Conservation (phyloP, 53 echinoderm and acorn worm genomes). For the Arbacia lixula region DNA sequence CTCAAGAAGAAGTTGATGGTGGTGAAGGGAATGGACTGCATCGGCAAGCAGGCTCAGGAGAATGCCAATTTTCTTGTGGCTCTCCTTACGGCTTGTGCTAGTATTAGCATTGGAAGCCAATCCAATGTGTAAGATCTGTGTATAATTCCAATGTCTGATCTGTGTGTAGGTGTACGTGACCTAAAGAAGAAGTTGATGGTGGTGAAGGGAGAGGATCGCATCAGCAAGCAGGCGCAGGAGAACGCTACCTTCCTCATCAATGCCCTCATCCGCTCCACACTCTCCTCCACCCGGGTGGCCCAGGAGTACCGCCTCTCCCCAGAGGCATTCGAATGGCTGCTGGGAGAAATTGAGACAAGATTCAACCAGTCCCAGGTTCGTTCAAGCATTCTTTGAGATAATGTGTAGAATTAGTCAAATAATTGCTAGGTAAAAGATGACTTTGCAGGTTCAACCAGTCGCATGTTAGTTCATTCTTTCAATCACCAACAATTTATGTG, state of each 20-base stretch:
- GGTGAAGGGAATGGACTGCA: constrained; percentile 92
- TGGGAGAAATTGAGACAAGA: constrained; percentile 95
- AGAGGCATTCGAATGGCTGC: constrained; percentile 95
- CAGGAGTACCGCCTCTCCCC: constrained; percentile 83
- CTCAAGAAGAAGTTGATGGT: constrained; percentile 84
- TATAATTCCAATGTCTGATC: no score
- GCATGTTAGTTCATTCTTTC: no score
- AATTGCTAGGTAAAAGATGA: no score
- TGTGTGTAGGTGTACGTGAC: constrained; percentile 82
- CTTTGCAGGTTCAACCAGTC: no score
- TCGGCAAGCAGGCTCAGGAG: constrained; percentile 95
- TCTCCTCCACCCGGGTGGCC: constrained; percentile 77
- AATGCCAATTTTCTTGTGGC: constrained; percentile 97
- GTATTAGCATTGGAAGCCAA: no score
- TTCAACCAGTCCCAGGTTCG: constrained; percentile 94
- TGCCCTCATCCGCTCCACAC: constrained; percentile 85
- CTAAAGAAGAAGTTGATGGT: constrained; percentile 84
- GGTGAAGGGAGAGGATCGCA: constrained; percentile 93
- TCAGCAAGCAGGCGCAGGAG: constrained; percentile 96
- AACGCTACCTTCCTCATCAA: constrained; percentile 97
- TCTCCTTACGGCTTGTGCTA: no score
- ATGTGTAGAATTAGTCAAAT: no score
- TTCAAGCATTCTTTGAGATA: no score
- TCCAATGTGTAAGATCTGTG: no score
- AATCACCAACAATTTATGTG: no score